Percentiles rank a stretch among this genome's conserved stretches.
These are phyloP conservation scores for Scaptodrosophila lebanonensis DNA, from an alignment of 1,140 invertebrate genomes.

Conservation along the genomic window DNA sequence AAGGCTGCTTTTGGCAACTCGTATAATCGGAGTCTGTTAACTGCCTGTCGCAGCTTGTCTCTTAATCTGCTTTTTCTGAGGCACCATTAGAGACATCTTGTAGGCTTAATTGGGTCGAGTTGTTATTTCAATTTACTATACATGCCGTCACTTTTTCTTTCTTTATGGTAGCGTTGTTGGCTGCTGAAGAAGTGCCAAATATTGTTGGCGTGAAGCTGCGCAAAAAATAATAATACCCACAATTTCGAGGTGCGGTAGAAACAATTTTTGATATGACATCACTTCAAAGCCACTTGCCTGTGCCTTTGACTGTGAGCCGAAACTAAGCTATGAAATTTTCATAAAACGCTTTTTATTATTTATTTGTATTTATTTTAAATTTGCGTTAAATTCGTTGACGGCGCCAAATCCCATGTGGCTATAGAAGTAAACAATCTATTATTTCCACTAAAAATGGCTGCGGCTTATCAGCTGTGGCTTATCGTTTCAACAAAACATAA, in stretches of 20 bases:
- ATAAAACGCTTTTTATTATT: too few relatives aligned
- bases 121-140: conserved; percentile 32
- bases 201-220: conserved; percentile 10
- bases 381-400: not conserved
- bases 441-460: conserved; percentile 6
- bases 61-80: conserved; percentile 5
- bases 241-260: conserved; percentile 41
- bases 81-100: conserved; percentile 28
- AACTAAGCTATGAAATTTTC: too few relatives aligned
- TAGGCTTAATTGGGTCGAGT: conserved; percentile 48
- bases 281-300: too few relatives aligned
- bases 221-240: conserved; percentile 36
- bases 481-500: too few relatives aligned
- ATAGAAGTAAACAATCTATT: too few relatives aligned
- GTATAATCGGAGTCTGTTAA: too few relatives aligned
- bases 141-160: conserved; percentile 22
- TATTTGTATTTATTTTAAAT: not conserved
- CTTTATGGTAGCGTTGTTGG: conserved; percentile 4
- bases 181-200: conserved; percentile 38
- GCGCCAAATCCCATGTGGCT: not conserved
- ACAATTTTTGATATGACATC: too few relatives aligned
- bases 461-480: conserved; percentile 45
- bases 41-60: not conserved
- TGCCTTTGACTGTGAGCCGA: too few relatives aligned
- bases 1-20: too few relatives aligned